Percentiles rank a stretch among this genome's conserved stretches.
These are phyloP conservation scores for Aldrovandia affinis DNA, from an alignment of 2,797 vertebrate genomes.

Conservation along the genomic window DNA sequence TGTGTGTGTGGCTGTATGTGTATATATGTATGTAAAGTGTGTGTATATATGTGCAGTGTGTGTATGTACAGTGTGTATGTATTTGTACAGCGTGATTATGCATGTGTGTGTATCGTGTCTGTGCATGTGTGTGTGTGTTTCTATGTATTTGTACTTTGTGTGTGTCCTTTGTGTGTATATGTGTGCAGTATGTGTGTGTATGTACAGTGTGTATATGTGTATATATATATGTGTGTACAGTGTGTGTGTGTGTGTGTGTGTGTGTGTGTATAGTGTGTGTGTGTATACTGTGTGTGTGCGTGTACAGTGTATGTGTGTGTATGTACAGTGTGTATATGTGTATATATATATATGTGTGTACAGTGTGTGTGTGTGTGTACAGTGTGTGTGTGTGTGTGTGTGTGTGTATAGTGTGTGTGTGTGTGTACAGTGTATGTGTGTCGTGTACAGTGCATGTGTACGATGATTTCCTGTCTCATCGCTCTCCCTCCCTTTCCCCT, in stretches of 20 bases:
- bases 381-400: background rate
- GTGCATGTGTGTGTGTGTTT: background rate
- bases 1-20: background rate
- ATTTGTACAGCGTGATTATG: conserved; percentile 6
- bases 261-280: background rate
- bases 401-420: background rate
- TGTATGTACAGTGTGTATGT: background rate
- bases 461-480: conserved; percentile 47
- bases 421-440: background rate
- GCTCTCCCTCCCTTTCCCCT: conserved; percentile 49
- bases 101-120: conserved; percentile 21
- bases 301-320: conserved; percentile 43
- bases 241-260: background rate
- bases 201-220: background rate
- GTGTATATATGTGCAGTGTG: background rate
- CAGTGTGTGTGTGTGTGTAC: background rate
- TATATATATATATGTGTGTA: too few relatives aligned
- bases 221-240: background rate
- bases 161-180: background rate
- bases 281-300: conserved; percentile 17
- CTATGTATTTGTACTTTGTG: too few relatives aligned
- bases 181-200: background rate
- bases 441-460: conserved; percentile 39
- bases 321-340: too few relatives aligned
- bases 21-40: background rate